phyloP scores from a whole-genome alignment of 2,888 invertebrate species.

The Drosophila meridiana region DNA sequence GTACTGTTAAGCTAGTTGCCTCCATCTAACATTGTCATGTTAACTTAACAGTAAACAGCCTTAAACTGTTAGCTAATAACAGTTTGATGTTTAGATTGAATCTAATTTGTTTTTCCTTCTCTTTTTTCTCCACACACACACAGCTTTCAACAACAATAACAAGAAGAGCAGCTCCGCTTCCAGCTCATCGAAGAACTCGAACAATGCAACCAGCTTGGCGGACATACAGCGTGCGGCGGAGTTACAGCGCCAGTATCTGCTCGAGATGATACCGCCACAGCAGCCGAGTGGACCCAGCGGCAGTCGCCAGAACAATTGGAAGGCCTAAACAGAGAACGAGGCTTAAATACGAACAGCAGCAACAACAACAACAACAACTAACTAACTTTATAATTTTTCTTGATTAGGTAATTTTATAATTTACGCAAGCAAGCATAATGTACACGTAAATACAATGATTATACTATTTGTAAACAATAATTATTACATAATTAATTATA shows the following conservation, averaged over 20 bases:
- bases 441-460: constrained; percentile 69
- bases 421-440: constrained; percentile 63
- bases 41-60: background rate
- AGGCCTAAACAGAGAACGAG: constrained; percentile 76
- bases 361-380: constrained; percentile 23
- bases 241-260: constrained; percentile 96
- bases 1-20: background rate
- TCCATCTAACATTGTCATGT: background rate
- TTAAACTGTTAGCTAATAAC: background rate
- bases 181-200: constrained; percentile 79
- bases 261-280: constrained; percentile 95
- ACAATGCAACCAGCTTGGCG: constrained; percentile 86
- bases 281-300: constrained; percentile 83
- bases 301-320: constrained; percentile 85
- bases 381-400: constrained; percentile 68
- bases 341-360: constrained; percentile 6
- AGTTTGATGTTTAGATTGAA: background rate
- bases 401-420: constrained; percentile 77
- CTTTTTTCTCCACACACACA: background rate
- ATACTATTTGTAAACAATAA: constrained; percentile 77
- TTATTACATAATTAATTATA: constrained; percentile 71
- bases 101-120: background rate
- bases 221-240: constrained; percentile 95
- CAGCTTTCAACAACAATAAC: constrained; percentile 79
- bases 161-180: constrained; percentile 82